These are phyloP conservation scores for Ostrea edulis DNA, from an alignment of 1,140 invertebrate genomes.

Conservation along the genomic window DNA sequence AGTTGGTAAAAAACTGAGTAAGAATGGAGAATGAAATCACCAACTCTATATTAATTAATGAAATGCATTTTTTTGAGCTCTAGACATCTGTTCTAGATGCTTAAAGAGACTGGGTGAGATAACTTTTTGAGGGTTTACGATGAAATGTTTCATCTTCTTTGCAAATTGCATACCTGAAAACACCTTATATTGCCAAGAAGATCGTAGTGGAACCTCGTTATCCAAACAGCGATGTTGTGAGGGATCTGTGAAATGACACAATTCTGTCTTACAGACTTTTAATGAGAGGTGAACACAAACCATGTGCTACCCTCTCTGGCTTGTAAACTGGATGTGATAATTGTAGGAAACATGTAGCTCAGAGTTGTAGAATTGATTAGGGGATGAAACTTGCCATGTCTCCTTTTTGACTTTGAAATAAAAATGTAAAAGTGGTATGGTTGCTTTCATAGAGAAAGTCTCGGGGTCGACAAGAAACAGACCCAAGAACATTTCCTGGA, in stretches of 20 bases:
- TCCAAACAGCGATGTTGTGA: not conserved
- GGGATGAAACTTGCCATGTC: slow-evolving; percentile 4
- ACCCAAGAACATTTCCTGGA: not conserved
- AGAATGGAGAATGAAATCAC: no score
- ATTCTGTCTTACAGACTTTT: slow-evolving; percentile 16
- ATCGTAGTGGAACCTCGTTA: slow-evolving; percentile 5
- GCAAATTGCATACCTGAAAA: not conserved
- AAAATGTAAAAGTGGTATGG: slow-evolving; percentile 19
- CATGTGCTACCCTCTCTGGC: not conserved
- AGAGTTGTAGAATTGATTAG: not conserved
- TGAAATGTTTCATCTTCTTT: not conserved
- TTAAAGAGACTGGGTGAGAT: no score
- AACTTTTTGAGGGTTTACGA: not conserved
- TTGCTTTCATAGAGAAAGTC: not conserved
- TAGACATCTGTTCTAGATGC: no score
- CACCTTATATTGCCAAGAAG: not conserved
- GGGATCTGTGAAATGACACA: slow-evolving; percentile 3
- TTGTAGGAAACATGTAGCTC: slow-evolving; percentile 29
- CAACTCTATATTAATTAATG: no score
- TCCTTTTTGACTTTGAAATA: slow-evolving; percentile 19
- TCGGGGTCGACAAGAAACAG: not conserved
- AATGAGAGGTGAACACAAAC: not conserved
- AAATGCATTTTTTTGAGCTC: no score
- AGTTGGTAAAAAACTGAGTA: no score
- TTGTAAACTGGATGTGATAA: slow-evolving; percentile 18